Evolutionary conservation across 92 coral and sea anemone species (phyloP).

Genomic region (Chrysogorgia sp.): DNA sequence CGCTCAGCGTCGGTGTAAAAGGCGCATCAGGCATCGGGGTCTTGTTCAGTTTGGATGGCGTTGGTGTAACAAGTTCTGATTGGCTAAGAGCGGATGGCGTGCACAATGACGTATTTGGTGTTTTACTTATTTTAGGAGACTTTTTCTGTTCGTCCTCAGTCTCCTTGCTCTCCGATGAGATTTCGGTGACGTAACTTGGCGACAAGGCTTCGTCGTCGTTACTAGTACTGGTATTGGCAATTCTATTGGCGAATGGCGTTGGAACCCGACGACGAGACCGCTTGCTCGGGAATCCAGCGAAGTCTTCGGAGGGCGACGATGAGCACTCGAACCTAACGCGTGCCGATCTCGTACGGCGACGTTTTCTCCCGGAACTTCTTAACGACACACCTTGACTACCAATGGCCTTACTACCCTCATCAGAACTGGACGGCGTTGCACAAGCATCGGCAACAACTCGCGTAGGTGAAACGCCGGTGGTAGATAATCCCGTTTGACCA

Average conservation of each 20-base stretch:
- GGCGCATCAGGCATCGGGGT: constrained; percentile 59
- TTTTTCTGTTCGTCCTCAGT: not conserved
- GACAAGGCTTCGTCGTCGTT: not conserved
- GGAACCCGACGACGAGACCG: not conserved
- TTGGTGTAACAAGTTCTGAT: constrained; percentile 71
- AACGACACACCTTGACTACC: not conserved
- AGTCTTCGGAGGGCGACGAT: not conserved
- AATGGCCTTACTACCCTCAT: not conserved
- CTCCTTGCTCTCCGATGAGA: not conserved
- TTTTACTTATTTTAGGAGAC: not conserved
- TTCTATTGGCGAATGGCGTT: not conserved
- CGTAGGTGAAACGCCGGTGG: not conserved
- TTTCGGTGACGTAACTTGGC: not conserved
- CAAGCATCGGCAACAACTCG: not conserved
- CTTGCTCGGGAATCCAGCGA: not conserved
- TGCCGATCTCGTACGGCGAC: not conserved
- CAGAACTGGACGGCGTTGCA: not conserved
- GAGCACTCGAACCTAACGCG: not conserved
- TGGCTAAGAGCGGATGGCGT: not conserved
- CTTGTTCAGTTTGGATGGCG: constrained; percentile 62
- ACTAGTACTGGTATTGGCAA: not conserved
- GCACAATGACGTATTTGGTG: no score
- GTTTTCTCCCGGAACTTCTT: not conserved
- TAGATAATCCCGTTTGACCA: no score
- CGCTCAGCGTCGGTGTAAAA: not conserved